Base-by-base conservation (phyloP, 2,797 vertebrate genomes). In the Melanotaenia pygmaea region DNA sequence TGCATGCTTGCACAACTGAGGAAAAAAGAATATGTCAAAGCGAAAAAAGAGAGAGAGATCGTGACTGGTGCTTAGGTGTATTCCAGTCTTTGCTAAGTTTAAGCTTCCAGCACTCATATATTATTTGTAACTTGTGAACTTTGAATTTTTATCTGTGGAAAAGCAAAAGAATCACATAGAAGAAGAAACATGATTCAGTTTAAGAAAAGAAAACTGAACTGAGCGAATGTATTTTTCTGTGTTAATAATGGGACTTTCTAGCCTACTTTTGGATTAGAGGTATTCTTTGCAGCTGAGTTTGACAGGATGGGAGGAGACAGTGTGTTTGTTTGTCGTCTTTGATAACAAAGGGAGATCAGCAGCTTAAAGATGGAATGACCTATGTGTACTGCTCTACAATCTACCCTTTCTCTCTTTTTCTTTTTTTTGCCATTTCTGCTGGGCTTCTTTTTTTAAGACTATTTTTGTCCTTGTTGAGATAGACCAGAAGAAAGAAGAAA, bases 281-380 rank as follows among this genome's bases (percentile, higher is more conserved):
- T 35, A 64, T 60, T 70, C 77, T 63, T 78, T 9, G 43, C 70
- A 76, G 64, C 45, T 26, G 65, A 73, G 70, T 56, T 34, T 37
- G 45, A 86, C 84, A 89, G 84, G 79, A 89, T 81, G 81, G 84
- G 83, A 81, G 83, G 76, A 83, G 76, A 75, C 34, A 4, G 34
- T 18, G 35, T 81, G 67, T 77, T 77, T 86, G 61, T 88, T 86
- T 87, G 71, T 84, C 30, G 14, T 63, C 67, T 78, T 77, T 81
- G 75, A 85, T 77, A 80, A 81, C 65, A 86, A 84, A 72, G 71
- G 80, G 54, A 80, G 45, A 86, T 84, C 69, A 70, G 70, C 43
- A 57, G 59, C 59, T 70, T 60, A 40, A 74, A 43, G 28, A 68
- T 1, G 64, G 66, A 72, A 61, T 43, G 57, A 77, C 26, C 32